Base-by-base conservation (phyloP, 92 coral and sea anemone genomes). In the Hydrozoanthus gracilis region DNA sequence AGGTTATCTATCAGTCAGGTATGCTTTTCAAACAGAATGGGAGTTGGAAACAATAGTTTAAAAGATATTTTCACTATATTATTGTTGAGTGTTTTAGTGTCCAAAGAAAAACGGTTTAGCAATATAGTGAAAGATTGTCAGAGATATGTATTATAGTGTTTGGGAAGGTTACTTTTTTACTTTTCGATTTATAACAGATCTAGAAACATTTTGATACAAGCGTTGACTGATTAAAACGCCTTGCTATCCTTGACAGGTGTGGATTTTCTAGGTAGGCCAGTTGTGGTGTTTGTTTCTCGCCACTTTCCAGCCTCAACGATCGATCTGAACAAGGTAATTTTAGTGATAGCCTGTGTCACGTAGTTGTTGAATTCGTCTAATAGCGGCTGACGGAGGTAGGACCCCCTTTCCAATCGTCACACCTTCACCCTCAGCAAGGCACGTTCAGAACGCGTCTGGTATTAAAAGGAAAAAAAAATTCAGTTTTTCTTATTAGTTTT, bases 211-310 rank as follows among this genome's bases (percentile, higher is more conserved):
- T 27, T 27, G 39, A 27, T 27, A 27, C 39, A 27, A 27, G 39
- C 39, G 39, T 27, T 2, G 2, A 27, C 39, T 0, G 39, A 27
- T 27, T 27, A 27, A 27, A 27, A 27, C 52, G 16, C 6, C 64
- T 51, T 54, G 1, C 27, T 17, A 8, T 80, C 65, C 65, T 15
- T 77, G 76, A 2, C 77, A 97, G 99, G 99, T 48, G 95, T 95
- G 73, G 99, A 97, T 83, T 92, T 97, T 44, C 93, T 97, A 14
- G 99, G 99, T 17, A 90, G 99, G 78, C 98, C 96, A 16, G 98
- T 97, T 7, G 93, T 97, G 13, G 94, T 97, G 62, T 91, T 97
- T 76, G 95, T 97, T 50, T 95, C 95, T 66, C 89, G 96, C 49
- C 98, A 95, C 87, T 97, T 95, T 80, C 92, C 89, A 16, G 95